phyloP scores from a whole-genome alignment of 2,113 vertebrate species.

The Tachuris rubrigastra region DNA sequence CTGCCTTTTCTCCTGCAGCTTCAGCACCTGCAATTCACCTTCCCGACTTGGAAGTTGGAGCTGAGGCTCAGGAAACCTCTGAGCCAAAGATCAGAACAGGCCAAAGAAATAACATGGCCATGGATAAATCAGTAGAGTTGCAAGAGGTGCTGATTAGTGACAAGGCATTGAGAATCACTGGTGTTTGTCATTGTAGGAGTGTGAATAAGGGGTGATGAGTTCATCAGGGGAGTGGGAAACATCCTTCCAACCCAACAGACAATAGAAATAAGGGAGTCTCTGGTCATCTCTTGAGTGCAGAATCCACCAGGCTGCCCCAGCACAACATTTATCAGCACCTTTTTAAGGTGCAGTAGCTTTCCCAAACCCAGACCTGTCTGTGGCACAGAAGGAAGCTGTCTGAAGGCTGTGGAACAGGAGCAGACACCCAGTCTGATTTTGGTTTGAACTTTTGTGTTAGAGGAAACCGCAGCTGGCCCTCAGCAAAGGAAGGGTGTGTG shows the following conservation, averaged over 20 bases:
- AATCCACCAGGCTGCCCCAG: not conserved
- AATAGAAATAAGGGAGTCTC: not conserved
- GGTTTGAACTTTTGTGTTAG: not conserved
- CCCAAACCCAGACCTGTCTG: not conserved
- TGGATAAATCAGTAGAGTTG: not conserved
- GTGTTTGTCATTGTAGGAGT: rapidly evolving
- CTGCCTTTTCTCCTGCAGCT: not conserved
- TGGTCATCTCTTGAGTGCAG: not conserved
- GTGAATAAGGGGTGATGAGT: not conserved
- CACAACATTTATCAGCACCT: not conserved
- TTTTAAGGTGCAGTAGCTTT: no score
- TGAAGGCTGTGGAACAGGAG: not conserved
- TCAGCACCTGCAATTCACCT: not conserved
- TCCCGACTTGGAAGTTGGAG: not conserved
- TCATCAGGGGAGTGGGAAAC: not conserved
- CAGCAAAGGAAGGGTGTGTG: not conserved
- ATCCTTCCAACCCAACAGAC: not conserved
- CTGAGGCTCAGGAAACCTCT: not conserved
- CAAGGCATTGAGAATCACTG: rapidly evolving
- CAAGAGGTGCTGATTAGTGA: not conserved
- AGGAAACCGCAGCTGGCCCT: rapidly evolving
- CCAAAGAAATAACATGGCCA: not conserved
- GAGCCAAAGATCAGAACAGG: not conserved
- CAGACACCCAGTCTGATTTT: not conserved
- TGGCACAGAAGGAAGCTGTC: not conserved